Conservation (phyloP, 2,888 invertebrate genomes). For the Alcis repandata region DNA sequence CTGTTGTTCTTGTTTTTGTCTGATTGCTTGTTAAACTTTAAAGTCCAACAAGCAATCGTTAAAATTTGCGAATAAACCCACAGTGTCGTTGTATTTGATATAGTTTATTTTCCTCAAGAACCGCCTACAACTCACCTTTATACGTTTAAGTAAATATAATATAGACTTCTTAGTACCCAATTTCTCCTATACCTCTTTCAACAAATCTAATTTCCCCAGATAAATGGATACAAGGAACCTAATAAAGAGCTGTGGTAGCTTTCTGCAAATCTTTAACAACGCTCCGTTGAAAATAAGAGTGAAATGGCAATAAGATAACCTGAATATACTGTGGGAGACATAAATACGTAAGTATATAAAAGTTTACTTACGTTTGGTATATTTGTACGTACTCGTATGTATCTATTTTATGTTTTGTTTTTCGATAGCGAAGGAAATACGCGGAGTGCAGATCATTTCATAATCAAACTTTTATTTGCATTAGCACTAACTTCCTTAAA, state of each 20-base stretch:
- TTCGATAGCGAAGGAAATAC: no score
- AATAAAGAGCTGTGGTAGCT: slow-evolving; percentile 26
- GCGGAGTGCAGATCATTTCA: no score
- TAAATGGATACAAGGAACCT: slow-evolving; percentile 35
- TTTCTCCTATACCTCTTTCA: slow-evolving; percentile 17
- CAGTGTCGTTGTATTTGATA: no score
- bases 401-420: no score
- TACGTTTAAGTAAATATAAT: neutral
- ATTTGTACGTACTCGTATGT: no score
- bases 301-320: neutral
- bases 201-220: slow-evolving; percentile 28
- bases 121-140: neutral
- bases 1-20: no score
- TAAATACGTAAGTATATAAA: neutral
- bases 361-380: neutral
- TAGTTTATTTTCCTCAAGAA: no score
- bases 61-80: no score
- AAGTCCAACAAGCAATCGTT: no score
- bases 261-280: neutral
- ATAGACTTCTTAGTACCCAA: neutral
- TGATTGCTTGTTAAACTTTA: no score
- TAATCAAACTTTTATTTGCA: no score
- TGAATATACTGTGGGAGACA: neutral
- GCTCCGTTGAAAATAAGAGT: neutral
- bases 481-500: no score